These are phyloP conservation scores for Luperina testacea DNA, from an alignment of 2,888 invertebrate species.

Conservation along the genomic window DNA sequence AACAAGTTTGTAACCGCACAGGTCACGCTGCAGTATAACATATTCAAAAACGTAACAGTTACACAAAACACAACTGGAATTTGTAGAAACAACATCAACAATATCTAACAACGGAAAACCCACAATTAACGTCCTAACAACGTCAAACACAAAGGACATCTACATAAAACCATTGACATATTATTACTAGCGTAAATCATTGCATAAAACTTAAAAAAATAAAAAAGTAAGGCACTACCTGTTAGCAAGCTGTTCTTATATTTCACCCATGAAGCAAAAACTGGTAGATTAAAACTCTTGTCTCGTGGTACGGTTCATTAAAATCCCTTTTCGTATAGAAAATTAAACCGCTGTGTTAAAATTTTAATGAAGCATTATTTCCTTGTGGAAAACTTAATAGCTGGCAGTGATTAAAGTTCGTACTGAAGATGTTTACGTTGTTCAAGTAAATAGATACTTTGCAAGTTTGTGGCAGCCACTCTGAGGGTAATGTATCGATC, in stretches of 20 bases:
- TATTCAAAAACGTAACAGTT: neutral
- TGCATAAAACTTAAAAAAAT: neutral
- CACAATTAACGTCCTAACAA: neutral
- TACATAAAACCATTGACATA: neutral
- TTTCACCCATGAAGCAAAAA: slow-evolving; percentile 58
- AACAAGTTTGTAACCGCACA: neutral
- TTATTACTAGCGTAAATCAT: too few species aligned
- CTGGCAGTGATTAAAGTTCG: slow-evolving; percentile 75
- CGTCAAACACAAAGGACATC: neutral
- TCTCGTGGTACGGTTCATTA: slow-evolving; percentile 77
- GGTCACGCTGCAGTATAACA: neutral
- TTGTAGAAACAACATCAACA: neutral
- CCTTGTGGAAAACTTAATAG: slow-evolving; percentile 77
- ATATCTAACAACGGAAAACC: neutral
- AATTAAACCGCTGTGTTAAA: slow-evolving; percentile 77
- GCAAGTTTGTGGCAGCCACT: slow-evolving; percentile 46
- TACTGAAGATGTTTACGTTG: slow-evolving; percentile 59
- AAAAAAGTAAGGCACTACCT: slow-evolving; percentile 24
- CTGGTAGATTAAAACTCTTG: slow-evolving; percentile 79
- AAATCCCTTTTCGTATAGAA: slow-evolving; percentile 76
- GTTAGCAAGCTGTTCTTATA: slow-evolving; percentile 49
- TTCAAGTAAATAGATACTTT: slow-evolving; percentile 59
- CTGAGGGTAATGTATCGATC: slow-evolving; percentile 38
- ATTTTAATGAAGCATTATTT: slow-evolving; percentile 82
- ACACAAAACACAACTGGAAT: neutral